These are phyloP conservation scores for Eulemur mongoz DNA, from an alignment of 2,797 vertebrate species.

Conservation along the genomic window DNA sequence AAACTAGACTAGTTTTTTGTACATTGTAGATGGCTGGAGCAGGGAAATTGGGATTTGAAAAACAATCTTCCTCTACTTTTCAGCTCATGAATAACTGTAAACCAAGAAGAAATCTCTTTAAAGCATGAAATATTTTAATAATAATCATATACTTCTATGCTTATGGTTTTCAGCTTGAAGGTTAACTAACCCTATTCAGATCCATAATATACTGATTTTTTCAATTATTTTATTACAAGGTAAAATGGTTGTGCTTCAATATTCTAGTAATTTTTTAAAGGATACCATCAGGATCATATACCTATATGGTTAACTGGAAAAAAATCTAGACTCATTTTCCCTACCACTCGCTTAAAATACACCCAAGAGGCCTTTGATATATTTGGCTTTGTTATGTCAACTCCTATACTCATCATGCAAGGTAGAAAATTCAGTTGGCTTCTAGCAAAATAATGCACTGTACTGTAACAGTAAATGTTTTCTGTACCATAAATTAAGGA, in stretches of 20 bases:
- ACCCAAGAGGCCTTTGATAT: background rate
- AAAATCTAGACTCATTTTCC: background rate
- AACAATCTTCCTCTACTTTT: background rate
- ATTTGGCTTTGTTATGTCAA: conserved; percentile 48
- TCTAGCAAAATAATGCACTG: background rate
- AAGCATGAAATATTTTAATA: background rate
- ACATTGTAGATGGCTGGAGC: background rate
- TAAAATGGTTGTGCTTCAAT: background rate
- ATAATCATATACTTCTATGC: background rate
- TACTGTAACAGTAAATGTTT: background rate
- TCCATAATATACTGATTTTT: background rate
- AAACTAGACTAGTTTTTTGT: background rate
- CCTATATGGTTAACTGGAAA: background rate
- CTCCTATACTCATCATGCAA: conserved; percentile 2
- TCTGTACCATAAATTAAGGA: background rate
- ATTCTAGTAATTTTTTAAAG: background rate
- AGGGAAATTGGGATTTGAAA: background rate
- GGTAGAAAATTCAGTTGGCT: background rate
- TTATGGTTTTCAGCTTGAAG: background rate
- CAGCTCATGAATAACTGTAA: background rate
- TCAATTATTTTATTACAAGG: background rate
- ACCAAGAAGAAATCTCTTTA: background rate
- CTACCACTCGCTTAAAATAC: conserved; percentile 1
- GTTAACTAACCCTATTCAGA: background rate
- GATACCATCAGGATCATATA: background rate